Evolutionary conservation across 1,140 invertebrate genomes (phyloP).

Genomic region (Eufriesea mexicana): DNA sequence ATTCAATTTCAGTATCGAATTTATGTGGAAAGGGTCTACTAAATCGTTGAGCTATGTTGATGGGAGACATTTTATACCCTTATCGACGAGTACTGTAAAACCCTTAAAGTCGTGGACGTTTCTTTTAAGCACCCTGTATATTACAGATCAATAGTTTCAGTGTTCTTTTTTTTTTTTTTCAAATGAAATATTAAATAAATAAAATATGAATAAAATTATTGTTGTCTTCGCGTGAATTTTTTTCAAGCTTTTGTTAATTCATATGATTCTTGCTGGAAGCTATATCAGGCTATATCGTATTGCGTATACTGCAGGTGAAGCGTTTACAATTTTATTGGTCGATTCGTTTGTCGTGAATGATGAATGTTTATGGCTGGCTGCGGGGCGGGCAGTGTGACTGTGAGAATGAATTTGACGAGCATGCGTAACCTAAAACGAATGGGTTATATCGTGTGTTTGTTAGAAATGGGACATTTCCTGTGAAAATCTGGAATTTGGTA

Average conservation of each 20-base stretch:
- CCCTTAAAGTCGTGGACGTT: too few relatives aligned
- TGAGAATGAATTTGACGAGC: slow-evolving; percentile 6
- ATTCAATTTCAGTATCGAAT: too few relatives aligned
- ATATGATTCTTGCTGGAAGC: background rate
- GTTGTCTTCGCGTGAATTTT: background rate
- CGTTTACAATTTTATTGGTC: background rate
- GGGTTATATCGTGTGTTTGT: background rate
- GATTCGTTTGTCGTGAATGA: slow-evolving; percentile 7
- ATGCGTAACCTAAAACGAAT: background rate
- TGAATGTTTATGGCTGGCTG: background rate
- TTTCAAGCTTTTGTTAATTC: background rate
- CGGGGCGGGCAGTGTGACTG: background rate
- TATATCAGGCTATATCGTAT: background rate
- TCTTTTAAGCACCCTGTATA: too few relatives aligned
- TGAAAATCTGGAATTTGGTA: background rate
- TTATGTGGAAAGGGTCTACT: too few relatives aligned
- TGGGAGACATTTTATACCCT: too few relatives aligned
- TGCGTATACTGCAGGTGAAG: background rate
- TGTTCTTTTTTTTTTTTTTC: too few relatives aligned
- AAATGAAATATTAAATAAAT: too few relatives aligned
- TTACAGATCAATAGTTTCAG: too few relatives aligned
- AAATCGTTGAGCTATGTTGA: too few relatives aligned
- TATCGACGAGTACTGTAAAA: too few relatives aligned
- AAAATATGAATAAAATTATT: too few relatives aligned
- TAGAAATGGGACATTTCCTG: background rate